Evolutionary conservation across 2,888 invertebrate genomes (phyloP).

Genomic region (Pardosa pseudoannulata): DNA sequence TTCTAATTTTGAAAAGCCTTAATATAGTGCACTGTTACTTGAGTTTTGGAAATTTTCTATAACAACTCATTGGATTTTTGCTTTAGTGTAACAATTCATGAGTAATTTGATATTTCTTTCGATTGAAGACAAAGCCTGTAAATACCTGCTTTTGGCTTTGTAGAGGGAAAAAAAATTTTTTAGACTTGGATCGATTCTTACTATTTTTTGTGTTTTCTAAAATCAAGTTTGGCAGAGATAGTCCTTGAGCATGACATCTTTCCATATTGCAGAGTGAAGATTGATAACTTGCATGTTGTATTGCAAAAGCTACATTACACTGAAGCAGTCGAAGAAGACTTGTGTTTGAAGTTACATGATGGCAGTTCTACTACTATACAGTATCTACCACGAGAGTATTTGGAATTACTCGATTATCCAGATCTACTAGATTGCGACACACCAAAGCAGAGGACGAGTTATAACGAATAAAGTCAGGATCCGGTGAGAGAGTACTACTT

Average conservation of each 20-base stretch:
- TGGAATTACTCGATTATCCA: constrained; percentile 28
- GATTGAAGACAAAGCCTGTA: constrained; percentile 59
- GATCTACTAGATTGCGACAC: constrained; percentile 60
- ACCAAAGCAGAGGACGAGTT: constrained; percentile 34
- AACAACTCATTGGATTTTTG: constrained; percentile 31
- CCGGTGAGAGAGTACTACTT: constrained; percentile 43
- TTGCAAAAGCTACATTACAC: constrained; percentile 29
- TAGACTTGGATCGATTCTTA: constrained; percentile 18
- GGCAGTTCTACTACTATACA: constrained; percentile 27
- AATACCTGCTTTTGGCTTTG: constrained; percentile 67
- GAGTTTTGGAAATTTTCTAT: constrained; percentile 48
- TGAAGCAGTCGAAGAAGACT: neutral
- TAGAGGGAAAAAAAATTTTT: constrained; percentile 34
- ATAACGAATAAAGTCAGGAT: constrained; percentile 33
- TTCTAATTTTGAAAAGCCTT: constrained; percentile 42
- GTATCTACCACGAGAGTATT: constrained; percentile 23
- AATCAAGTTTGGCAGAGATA: constrained; percentile 55
- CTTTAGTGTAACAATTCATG: constrained; percentile 13
- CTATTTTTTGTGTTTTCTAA: constrained; percentile 33
- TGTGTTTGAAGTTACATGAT: constrained; percentile 1
- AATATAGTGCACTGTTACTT: constrained; percentile 54
- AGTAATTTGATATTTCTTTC: constrained; percentile 12
- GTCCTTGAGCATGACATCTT: constrained; percentile 71
- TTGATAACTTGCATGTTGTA: constrained; percentile 7
- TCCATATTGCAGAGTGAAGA: constrained; percentile 67